Conservation (phyloP, 2,888 invertebrate genomes). For the Drosophila kanekoi region DNA sequence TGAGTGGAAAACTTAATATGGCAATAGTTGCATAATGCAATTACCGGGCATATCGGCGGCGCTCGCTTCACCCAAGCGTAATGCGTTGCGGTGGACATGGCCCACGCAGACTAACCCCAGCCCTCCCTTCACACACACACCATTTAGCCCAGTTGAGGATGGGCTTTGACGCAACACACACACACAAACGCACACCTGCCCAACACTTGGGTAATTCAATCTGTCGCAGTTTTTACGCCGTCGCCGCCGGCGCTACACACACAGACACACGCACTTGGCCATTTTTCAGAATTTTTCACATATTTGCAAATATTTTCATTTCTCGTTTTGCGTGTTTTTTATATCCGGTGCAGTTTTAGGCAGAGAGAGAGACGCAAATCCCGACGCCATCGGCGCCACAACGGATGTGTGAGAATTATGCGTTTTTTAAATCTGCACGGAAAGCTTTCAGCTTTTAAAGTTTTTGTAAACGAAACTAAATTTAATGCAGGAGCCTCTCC, state of each 20-base stretch:
- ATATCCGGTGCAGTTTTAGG: slow-evolving; percentile 46
- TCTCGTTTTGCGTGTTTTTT: slow-evolving; percentile 50
- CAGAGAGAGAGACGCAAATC: slow-evolving; percentile 15
- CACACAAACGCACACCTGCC: slow-evolving; percentile 36
- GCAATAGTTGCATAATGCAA: slow-evolving; percentile 81
- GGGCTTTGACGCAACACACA: slow-evolving; percentile 15
- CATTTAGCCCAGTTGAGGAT: not conserved
- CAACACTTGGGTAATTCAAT: slow-evolving; percentile 71
- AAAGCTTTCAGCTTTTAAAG: slow-evolving; percentile 21
- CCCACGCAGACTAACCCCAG: not conserved
- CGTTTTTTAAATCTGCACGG: slow-evolving; percentile 7
- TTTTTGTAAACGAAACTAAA: not conserved
- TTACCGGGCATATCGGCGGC: slow-evolving; percentile 67
- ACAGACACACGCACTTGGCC: slow-evolving; percentile 22
- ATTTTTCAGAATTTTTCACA: slow-evolving; percentile 76
- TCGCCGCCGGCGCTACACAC: slow-evolving; percentile 18
- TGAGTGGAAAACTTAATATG: slow-evolving; percentile 75
- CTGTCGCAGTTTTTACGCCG: slow-evolving; percentile 68
- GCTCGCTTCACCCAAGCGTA: slow-evolving; percentile 50
- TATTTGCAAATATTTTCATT: slow-evolving; percentile 76
- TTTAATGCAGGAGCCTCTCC: not conserved
- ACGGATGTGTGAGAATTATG: slow-evolving; percentile 44
- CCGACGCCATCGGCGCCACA: slow-evolving; percentile 35
- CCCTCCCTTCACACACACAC: not conserved
- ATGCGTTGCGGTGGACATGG: slow-evolving; percentile 42